Base-by-base conservation (phyloP, 1,140 invertebrate genomes). In the Drosophila varians region DNA sequence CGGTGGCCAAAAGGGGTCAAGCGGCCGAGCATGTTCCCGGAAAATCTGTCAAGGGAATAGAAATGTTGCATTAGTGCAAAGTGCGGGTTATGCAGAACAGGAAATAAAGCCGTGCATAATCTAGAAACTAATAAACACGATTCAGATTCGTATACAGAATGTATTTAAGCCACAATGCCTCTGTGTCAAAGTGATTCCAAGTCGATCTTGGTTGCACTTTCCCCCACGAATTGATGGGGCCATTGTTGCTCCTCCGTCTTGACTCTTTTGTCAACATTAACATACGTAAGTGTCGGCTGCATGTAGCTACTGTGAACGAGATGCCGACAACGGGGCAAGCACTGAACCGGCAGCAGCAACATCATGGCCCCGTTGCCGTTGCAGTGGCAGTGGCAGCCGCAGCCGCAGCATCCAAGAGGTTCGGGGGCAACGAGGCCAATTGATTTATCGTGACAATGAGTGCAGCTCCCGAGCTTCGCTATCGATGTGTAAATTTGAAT, bases 381-480 rank as follows among this genome's bases (percentile, higher is more conserved):
- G 54, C 34, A 18, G 47, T 19, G 25, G 43, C 45, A 31, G 54
- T 54, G 43, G 36, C 19, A 3, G 36, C 21, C 0, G 23, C 8
- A 5, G 43, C 54, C 18, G 43, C 65, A 18, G 40, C 36, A 11
- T 26, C 42, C 26, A 56, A 34, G 38, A 18, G 16, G 36, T 16
- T 36, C 18, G 45, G 70, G 62, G 86, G 66, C 60, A 71, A 70
- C 72, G 64, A 86, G 86, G 69, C 80, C 86, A 89, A 89, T 89
- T 89, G 86, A 89, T 89, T 89, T 89, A 89, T 89, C 86, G 86
- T 89, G 86, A 89, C 80, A 89, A 80, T 80, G 76, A 76, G 73
- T 58, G 70, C 65, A 71, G 58, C 72, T 72, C 34, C 62, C 69
- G 80, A 57, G 52, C 62, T 58, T 52, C 53, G 57, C 75, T 76